Percentiles rank a stretch among this genome's conserved stretches.
Conservation (phyloP, 2,888 invertebrate species). For the Eubasilissa splendida region DNA sequence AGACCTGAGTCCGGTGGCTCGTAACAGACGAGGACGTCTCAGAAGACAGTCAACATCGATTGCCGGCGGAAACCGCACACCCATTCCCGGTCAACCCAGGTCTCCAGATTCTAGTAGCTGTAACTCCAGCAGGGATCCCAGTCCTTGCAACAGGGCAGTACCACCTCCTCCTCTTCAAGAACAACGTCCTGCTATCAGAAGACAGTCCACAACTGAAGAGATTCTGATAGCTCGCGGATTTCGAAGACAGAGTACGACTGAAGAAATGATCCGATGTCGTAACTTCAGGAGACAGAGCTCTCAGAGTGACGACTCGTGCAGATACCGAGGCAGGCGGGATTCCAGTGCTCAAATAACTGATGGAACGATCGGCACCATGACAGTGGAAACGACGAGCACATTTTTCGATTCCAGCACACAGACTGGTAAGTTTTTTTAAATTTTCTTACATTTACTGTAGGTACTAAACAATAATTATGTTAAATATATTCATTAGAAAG, state of each 20-base stretch:
- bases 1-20: constrained; percentile 84
- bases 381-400: constrained; percentile 92
- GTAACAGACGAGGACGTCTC: constrained; percentile 78
- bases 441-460: too few relatives aligned
- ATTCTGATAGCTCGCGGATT: constrained; percentile 92
- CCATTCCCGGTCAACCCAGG: constrained; percentile 67
- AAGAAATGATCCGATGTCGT: constrained; percentile 93
- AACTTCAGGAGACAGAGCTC: constrained; percentile 93
- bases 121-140: constrained; percentile 86
- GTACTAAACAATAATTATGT: too few relatives aligned
- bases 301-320: constrained; percentile 86
- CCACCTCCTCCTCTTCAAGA: constrained; percentile 70
- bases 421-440: constrained; percentile 80
- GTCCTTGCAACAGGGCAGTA: constrained; percentile 80
- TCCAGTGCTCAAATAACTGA: constrained; percentile 93
- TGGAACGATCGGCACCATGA: constrained; percentile 93
- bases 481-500: too few relatives aligned
- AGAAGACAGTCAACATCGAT: constrained; percentile 87
- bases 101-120: constrained; percentile 85
- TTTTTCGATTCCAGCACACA: constrained; percentile 95
- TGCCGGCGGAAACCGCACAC: constrained; percentile 70
- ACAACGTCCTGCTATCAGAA: constrained; percentile 82
- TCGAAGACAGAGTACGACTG: constrained; percentile 90
- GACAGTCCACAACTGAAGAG: constrained; percentile 93
- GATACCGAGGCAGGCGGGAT: constrained; percentile 83